These are phyloP conservation scores for Lagopus leucura DNA, from an alignment of 2,113 vertebrate species.

Conservation along the genomic window DNA sequence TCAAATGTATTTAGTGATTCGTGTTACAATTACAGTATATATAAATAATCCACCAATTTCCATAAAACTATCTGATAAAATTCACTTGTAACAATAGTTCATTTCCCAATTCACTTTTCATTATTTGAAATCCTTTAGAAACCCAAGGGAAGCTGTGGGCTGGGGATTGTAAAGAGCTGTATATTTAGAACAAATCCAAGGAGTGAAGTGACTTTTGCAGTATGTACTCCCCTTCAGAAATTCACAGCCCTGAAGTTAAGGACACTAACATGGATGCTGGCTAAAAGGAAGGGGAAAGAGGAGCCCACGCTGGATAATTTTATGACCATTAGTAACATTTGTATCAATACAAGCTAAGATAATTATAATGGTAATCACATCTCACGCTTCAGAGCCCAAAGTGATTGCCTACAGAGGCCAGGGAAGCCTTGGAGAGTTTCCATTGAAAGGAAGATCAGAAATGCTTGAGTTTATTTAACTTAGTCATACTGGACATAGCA, in stretches of 20 bases:
- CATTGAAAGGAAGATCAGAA: constrained; percentile 42
- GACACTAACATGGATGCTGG: neutral
- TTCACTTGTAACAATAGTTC: constrained; percentile 63
- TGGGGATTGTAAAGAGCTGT: constrained; percentile 13
- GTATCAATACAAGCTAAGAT: constrained; percentile 52
- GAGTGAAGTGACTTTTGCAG: neutral
- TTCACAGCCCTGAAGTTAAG: constrained; percentile 13
- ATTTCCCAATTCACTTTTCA: constrained; percentile 60
- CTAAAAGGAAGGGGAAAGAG: neutral
- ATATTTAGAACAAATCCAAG: constrained; percentile 27
- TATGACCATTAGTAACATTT: constrained; percentile 58
- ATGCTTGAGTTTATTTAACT: constrained; percentile 48
- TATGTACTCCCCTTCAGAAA: neutral
- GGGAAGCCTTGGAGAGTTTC: constrained; percentile 49
- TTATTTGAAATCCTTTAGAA: constrained; percentile 53
- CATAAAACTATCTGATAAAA: constrained; percentile 68
- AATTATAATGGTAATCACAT: constrained; percentile 60
- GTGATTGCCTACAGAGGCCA: constrained; percentile 54
- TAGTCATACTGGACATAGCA: constrained; percentile 2
- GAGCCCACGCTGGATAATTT: constrained; percentile 23
- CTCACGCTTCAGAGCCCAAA: constrained; percentile 64
- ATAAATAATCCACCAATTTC: constrained; percentile 70
- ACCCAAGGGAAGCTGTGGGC: constrained; percentile 36
- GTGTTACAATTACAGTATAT: constrained; percentile 50
- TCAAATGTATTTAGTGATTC: constrained; percentile 50